These are phyloP conservation scores for Meriones unguiculatus DNA, from an alignment of 2,113 vertebrate species.

Conservation along the genomic window DNA sequence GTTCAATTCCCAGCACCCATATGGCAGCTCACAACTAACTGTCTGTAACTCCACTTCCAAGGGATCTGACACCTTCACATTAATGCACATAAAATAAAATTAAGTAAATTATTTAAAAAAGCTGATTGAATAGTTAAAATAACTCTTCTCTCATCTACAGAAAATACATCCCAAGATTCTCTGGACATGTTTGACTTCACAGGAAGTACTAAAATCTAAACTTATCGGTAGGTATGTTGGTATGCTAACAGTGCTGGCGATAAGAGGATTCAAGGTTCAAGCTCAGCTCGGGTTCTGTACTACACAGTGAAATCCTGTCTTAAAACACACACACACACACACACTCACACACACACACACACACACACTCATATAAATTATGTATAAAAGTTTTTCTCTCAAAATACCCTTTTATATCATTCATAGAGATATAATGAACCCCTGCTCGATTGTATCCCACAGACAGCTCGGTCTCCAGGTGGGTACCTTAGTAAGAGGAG, in stretches of 20 bases:
- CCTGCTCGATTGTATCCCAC: too few species aligned
- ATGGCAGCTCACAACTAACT: too few species aligned
- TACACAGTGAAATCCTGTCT: background rate
- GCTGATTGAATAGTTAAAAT: background rate
- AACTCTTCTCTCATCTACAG: fast-evolving
- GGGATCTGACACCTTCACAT: too few species aligned
- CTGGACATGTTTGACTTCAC: background rate
- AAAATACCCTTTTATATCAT: background rate
- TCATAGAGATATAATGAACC: too few species aligned
- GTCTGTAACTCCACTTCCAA: too few species aligned
- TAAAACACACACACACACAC: background rate
- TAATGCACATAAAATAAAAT: too few species aligned
- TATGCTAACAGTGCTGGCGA: background rate
- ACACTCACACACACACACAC: background rate
- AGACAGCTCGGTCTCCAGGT: too few species aligned
- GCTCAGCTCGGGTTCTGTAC: background rate
- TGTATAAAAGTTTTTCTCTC: background rate
- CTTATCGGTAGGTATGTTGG: background rate
- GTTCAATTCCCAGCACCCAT: too few species aligned
- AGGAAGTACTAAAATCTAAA: too few species aligned
- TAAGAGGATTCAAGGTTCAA: background rate
- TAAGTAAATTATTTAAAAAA: background rate
- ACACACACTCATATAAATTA: background rate
- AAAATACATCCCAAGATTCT: background rate
- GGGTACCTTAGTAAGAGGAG: too few species aligned